phyloP scores from a whole-genome alignment of 2,113 vertebrate species.

The Eolophus roseicapilla region DNA sequence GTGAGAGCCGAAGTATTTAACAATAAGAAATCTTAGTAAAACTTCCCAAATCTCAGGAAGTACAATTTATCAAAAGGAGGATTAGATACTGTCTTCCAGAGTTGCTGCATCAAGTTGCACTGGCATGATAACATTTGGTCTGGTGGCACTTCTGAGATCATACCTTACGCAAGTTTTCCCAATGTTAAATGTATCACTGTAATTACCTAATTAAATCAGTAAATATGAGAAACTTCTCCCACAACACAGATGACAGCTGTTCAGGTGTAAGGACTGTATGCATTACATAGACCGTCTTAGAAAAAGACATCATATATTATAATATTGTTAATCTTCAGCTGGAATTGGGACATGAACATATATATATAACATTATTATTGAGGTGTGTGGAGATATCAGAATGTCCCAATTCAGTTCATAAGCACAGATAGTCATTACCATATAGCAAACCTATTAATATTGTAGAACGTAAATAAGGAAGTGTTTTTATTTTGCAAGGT shows the following conservation, averaged over 20 bases:
- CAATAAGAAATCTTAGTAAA: not conserved
- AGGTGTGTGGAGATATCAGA: not conserved
- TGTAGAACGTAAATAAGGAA: not conserved
- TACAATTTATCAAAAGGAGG: not conserved
- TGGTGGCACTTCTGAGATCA: not conserved
- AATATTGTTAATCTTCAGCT: not conserved
- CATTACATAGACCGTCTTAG: not conserved
- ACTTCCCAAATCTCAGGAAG: not conserved
- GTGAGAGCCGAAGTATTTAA: not conserved
- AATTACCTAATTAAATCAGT: not conserved
- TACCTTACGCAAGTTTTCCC: not conserved
- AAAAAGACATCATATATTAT: not conserved
- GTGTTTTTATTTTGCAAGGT: not conserved
- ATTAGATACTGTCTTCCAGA: not conserved
- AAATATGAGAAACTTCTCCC: not conserved
- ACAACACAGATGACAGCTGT: not conserved
- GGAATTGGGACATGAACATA: not conserved
- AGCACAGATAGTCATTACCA: not conserved
- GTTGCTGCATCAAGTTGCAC: not conserved
- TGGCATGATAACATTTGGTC: not conserved
- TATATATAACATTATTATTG: not conserved
- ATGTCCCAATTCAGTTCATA: not conserved
- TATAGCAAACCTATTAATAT: not conserved
- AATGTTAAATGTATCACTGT: not conserved
- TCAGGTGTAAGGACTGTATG: not conserved